Percentiles rank a stretch among this genome's conserved stretches.
These are phyloP conservation scores for Zonitis immaculata DNA, from an alignment of 2,888 invertebrate species.

Conservation along the genomic window DNA sequence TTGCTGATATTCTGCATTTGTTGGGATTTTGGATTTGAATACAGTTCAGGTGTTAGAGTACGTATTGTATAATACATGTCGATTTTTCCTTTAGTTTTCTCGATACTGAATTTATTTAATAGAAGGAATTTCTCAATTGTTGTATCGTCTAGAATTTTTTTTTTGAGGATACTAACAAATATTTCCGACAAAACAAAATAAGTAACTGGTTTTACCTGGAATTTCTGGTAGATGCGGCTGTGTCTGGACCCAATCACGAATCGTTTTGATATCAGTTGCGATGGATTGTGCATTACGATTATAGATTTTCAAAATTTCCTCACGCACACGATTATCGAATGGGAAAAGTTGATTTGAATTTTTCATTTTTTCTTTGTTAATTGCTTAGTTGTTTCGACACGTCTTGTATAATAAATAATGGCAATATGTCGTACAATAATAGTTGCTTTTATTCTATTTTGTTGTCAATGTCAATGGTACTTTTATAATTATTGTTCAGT, in stretches of 20 bases:
- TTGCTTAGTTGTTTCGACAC: no score
- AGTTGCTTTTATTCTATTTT: no score
- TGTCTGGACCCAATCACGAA: conserved; percentile 32
- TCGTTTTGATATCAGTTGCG: conserved; percentile 25
- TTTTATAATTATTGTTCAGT: no score
- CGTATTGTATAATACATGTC: conserved; percentile 29
- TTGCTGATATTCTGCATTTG: conserved; percentile 9
- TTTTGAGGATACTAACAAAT: no score
- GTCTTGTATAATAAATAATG: no score
- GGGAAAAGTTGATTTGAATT: background rate
- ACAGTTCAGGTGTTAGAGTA: conserved; percentile 28
- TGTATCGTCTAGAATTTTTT: conserved; percentile 9
- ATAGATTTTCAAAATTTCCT: conserved; percentile 12
- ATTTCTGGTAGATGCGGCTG: conserved; percentile 37
- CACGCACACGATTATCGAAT: conserved; percentile 10
- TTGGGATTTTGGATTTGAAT: conserved; percentile 14
- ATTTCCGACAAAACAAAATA: no score
- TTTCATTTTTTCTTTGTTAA: background rate
- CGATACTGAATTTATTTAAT: conserved; percentile 20
- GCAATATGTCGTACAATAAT: no score
- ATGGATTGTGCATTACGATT: conserved; percentile 20
- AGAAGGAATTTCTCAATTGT: conserved; percentile 18
- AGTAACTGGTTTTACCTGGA: conserved; percentile 32
- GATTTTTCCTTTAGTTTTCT: conserved; percentile 26
- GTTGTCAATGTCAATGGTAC: no score